Evolutionary conservation across 2,888 invertebrate genomes (phyloP).

Genomic region (Griposia aprilina): DNA sequence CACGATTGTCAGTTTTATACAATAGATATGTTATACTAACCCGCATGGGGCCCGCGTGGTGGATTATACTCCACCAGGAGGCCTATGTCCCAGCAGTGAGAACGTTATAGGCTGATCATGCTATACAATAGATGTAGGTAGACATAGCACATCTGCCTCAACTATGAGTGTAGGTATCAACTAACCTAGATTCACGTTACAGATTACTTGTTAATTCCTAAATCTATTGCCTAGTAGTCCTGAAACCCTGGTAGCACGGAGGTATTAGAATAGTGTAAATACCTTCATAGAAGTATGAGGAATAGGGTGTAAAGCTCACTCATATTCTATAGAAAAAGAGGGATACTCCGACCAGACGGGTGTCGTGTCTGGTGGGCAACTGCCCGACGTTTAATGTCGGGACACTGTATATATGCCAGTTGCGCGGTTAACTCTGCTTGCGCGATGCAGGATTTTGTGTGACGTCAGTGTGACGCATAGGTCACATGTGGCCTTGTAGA

Average conservation of each 20-base stretch:
- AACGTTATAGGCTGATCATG: background rate
- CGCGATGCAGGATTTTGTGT: too few species aligned
- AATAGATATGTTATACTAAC: background rate
- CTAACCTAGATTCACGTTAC: slow-evolving; percentile 40
- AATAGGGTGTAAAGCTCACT: too few species aligned
- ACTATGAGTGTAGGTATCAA: background rate
- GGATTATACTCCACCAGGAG: background rate
- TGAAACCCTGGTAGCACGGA: slow-evolving; percentile 4
- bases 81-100: too few species aligned
- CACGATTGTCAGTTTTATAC: background rate
- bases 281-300: too few species aligned
- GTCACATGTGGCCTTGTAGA: too few species aligned
- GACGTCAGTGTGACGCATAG: too few species aligned
- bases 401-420: too few species aligned
- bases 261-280: background rate
- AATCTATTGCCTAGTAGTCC: slow-evolving; percentile 45
- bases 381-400: too few species aligned
- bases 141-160: background rate
- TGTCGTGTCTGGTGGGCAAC: too few species aligned
- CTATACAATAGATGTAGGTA: background rate
- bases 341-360: too few species aligned
- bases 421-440: too few species aligned
- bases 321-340: too few species aligned
- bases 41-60: background rate
- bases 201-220: slow-evolving; percentile 57